These are phyloP conservation scores for Quadriops clusia DNA, from an alignment of 2,888 invertebrate genomes.

Conservation along the genomic window DNA sequence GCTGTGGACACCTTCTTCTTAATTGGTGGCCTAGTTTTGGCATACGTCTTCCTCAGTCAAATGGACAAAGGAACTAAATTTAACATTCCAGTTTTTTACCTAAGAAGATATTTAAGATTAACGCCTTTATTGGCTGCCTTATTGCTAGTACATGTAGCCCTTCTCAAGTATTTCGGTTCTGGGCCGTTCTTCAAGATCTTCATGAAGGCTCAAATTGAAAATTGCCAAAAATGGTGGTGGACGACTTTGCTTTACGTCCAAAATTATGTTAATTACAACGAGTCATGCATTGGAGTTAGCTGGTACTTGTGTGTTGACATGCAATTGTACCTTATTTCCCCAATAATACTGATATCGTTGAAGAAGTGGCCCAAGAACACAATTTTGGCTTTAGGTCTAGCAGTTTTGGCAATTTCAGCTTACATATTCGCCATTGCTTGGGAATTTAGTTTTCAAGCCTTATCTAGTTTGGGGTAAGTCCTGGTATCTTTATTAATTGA, in stretches of 20 bases:
- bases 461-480: too few species aligned
- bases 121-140: constrained; percentile 10
- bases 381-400: too few species aligned
- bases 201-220: not conserved
- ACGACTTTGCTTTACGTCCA: constrained; percentile 11
- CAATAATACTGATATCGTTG: constrained; percentile 7
- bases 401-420: too few species aligned
- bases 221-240: constrained; percentile 13
- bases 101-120: constrained; percentile 10
- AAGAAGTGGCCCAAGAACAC: too few species aligned
- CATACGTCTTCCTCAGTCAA: constrained; percentile 10
- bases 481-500: too few species aligned
- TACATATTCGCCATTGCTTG: too few species aligned
- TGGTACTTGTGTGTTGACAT: constrained; percentile 13
- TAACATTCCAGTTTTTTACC: constrained; percentile 8
- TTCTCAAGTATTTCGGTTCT: constrained; percentile 5
- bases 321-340: constrained; percentile 12
- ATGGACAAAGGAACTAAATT: too few species aligned
- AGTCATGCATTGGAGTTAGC: constrained; percentile 11
- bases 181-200: constrained; percentile 9
- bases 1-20: constrained; percentile 14
- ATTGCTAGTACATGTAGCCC: constrained; percentile 9
- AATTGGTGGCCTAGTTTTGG: constrained; percentile 10
- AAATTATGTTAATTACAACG: constrained; percentile 12
- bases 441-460: too few species aligned